Percentiles rank a stretch among this genome's conserved stretches.
phyloP scores from a whole-genome alignment of 2,888 invertebrate species.

The Caenorhabditis parvicauda region DNA sequence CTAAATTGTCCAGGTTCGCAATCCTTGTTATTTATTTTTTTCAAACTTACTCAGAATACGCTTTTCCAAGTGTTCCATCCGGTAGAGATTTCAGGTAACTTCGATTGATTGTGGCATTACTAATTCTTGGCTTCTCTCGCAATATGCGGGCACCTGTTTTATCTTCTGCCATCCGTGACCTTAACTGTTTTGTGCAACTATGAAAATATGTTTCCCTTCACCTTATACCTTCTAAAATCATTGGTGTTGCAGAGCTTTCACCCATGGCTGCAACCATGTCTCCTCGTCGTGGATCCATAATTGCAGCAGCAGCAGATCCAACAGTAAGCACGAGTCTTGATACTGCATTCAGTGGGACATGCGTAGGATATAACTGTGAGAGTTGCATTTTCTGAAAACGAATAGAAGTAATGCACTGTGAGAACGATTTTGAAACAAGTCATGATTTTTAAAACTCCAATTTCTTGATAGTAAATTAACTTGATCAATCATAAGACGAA shows the following conservation, averaged over 20 bases:
- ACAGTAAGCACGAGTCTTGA: slow-evolving; percentile 34
- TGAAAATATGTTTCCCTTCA: neutral
- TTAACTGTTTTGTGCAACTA: neutral
- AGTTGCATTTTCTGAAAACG: slow-evolving; percentile 5
- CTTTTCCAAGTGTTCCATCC: slow-evolving; percentile 79
- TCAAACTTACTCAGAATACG: slow-evolving; percentile 72
- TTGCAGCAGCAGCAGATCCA: slow-evolving; percentile 36
- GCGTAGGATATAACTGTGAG: slow-evolving; percentile 32
- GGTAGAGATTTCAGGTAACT: slow-evolving; percentile 74
- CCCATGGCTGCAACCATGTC: slow-evolving; percentile 92
- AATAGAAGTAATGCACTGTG: too few relatives aligned
- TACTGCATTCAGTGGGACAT: slow-evolving; percentile 37
- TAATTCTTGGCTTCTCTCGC: slow-evolving; percentile 80
- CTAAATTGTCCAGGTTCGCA: too few relatives aligned
- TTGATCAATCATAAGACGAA: too few relatives aligned
- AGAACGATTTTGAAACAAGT: too few relatives aligned
- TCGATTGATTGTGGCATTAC: slow-evolving; percentile 78
- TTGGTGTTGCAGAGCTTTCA: slow-evolving; percentile 82
- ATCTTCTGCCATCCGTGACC: slow-evolving; percentile 75
- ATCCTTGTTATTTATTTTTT: neutral
- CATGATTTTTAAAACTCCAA: too few relatives aligned
- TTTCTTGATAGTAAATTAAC: too few relatives aligned
- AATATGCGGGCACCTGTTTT: slow-evolving; percentile 77
- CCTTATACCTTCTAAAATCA: slow-evolving; percentile 50
- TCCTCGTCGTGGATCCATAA: slow-evolving; percentile 35